Conservation (phyloP, 2,797 vertebrate genomes). For the Cryptoprocta ferox region DNA sequence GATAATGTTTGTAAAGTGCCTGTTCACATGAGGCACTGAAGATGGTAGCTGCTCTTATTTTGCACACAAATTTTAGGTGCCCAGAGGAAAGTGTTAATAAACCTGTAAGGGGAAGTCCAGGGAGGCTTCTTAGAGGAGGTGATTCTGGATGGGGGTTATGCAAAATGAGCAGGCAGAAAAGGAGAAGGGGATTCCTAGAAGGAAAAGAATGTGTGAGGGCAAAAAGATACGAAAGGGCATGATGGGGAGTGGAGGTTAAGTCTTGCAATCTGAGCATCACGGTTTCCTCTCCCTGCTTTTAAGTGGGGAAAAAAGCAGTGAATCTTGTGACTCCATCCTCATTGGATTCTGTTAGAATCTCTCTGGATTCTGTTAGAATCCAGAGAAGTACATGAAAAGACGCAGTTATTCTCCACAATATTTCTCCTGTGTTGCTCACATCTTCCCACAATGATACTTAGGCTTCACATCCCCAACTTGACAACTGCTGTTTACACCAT, state of each 20-base stretch:
- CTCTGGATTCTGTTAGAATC: too few relatives aligned
- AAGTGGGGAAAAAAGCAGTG: neutral
- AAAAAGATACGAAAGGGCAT: neutral
- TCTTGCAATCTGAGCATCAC: neutral
- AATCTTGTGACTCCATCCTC: neutral
- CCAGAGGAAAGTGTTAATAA: neutral
- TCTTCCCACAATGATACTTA: neutral
- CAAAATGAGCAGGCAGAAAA: neutral
- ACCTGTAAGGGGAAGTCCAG: neutral
- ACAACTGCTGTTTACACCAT: neutral
- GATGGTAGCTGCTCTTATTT: neutral
- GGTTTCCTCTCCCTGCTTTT: neutral
- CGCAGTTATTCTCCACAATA: too few relatives aligned
- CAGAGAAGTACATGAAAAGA: neutral
- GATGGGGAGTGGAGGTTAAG: too few relatives aligned
- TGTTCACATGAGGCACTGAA: neutral
- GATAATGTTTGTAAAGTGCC: neutral
- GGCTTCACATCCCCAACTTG: neutral
- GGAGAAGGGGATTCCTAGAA: neutral
- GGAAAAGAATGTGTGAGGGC: neutral
- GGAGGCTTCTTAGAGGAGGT: neutral
- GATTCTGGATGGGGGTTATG: neutral
- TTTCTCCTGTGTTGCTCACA: neutral
- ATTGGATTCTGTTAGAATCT: too few relatives aligned
- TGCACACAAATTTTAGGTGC: neutral